Evolutionary conservation across 2,888 invertebrate genomes (phyloP), one percentile per base, ranked within the genome.

Genomic region (Merodon equestris): DNA sequence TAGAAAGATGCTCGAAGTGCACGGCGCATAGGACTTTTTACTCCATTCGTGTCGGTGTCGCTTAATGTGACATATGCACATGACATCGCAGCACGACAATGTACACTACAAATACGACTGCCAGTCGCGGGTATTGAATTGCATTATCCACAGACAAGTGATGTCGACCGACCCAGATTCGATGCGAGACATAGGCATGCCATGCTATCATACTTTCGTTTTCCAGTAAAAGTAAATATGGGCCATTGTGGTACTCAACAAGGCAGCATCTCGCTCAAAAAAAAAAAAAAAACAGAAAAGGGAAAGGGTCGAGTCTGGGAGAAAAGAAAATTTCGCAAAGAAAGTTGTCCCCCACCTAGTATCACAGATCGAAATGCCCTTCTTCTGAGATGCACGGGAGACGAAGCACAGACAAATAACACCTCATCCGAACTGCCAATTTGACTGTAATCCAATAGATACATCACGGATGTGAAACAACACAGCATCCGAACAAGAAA

Each of bases 191-290:
- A 15, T 34, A 36, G 54, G 5, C 47, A 40, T 45, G 54, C 57
- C 14, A 58, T 57, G 66, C 57, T 18, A 17, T 44, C 67, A 47
- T 72, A 77, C 73, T 77, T 77, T 77, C 77, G 77, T 67, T 77
- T 77, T 77, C 67, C 44, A 68, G 61, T 67, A 77, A 73, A 77
- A 72, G 77, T 68, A 57, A 63, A 77, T 68, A 57, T 77, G 58
- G 61, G 73, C 47, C 77, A 77, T 72, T 72, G 57, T 61, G 61
- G 45, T 60, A 48, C 71, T 70, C 56, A 42, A 61, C 19, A 67
- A 47, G 27, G 51, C 34, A 34, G 40, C 57, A 58, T 42, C 14
- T 9, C 2, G 27, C 27, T 27, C 7, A 27, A 27, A 27, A 27
- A 7, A 27, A 27, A 40, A 40, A 40, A n/a, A 42, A 7, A 48